These are phyloP conservation scores for Gulo gulo DNA, from an alignment of 2,113 vertebrate genomes.

Conservation along the genomic window DNA sequence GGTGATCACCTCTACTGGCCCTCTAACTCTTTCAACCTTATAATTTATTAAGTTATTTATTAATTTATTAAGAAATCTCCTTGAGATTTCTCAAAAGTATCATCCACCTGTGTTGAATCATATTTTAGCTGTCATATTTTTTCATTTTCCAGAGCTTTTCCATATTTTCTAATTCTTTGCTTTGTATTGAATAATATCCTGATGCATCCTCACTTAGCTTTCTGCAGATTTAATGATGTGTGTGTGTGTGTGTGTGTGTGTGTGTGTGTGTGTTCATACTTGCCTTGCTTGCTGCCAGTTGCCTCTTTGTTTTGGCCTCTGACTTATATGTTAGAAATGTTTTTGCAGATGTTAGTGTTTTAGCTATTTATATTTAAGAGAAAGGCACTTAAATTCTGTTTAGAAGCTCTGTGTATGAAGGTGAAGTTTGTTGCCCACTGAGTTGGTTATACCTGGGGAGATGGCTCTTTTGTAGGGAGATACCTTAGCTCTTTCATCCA, in stretches of 20 bases:
- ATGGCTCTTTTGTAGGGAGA: background rate
- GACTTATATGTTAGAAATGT: background rate
- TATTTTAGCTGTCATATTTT: background rate
- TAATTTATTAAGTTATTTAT: too few species aligned
- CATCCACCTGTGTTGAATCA: background rate
- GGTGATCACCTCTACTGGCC: background rate
- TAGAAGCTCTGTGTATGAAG: background rate
- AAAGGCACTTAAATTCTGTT: background rate
- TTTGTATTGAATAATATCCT: slow-evolving; percentile 9
- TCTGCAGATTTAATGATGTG: background rate
- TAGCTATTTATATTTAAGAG: background rate
- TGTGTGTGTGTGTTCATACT: background rate
- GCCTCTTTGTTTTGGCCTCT: background rate
- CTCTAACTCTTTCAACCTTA: background rate
- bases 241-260: background rate
- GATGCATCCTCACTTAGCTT: background rate
- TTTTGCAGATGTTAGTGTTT: background rate
- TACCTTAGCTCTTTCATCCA: background rate
- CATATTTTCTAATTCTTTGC: background rate
- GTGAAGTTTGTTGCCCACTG: background rate
- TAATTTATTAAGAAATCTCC: too few species aligned
- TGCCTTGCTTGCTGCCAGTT: background rate
- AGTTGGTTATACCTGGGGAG: background rate
- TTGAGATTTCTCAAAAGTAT: background rate
- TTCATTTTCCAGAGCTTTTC: background rate